Conservation (phyloP, 2,797 vertebrate genomes). For the Taeniopygia guttata region DNA sequence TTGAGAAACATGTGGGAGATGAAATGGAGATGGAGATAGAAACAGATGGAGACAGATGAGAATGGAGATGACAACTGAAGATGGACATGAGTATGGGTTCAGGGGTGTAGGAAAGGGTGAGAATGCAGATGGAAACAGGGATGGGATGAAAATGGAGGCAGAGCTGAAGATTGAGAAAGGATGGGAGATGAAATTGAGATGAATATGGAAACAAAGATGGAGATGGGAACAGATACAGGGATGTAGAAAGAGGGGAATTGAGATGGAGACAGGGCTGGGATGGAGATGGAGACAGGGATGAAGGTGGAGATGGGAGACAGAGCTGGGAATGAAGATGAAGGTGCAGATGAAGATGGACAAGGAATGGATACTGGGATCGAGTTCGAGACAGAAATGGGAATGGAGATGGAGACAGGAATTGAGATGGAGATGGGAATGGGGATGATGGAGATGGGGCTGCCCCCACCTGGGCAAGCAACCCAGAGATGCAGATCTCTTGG, state of each 20-base stretch:
- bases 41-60: too few relatives aligned
- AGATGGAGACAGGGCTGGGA: not conserved
- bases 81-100: too few relatives aligned
- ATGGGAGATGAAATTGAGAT: too few relatives aligned
- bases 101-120: not conserved
- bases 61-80: not conserved
- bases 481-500: not conserved
- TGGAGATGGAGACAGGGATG: too few relatives aligned
- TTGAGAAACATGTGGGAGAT: not conserved
- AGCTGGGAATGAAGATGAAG: not conserved
- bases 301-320: not conserved
- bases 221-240: not conserved
- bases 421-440: too few relatives aligned
- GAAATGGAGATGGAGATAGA: too few relatives aligned
- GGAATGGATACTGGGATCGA: not conserved
- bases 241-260: not conserved
- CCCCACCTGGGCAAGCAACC: not conserved
- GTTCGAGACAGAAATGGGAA: too few relatives aligned
- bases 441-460: not conserved
- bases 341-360: not conserved
- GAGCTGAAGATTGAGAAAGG: not conserved
- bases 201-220: too few relatives aligned
- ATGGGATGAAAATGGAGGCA: not conserved
- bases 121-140: not conserved
- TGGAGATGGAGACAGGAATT: not conserved